Evolutionary conservation across 2,888 invertebrate genomes (phyloP).

Genomic region (Gandaritis pyraliata): DNA sequence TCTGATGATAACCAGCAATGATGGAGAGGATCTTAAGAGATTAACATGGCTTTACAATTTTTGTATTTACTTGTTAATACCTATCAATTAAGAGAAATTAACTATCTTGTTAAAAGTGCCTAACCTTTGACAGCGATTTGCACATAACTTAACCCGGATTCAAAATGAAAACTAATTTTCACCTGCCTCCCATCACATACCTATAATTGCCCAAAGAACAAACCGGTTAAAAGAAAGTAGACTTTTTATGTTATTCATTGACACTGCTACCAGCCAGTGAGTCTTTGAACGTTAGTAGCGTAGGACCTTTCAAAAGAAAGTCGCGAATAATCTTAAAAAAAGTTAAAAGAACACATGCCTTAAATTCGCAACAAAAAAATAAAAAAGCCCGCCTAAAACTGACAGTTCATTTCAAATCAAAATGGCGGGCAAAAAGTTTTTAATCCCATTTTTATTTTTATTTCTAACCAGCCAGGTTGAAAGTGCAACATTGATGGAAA

Average conservation of each 20-base stretch:
- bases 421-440: constrained; percentile 58
- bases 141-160: constrained; percentile 25
- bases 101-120: too few species aligned
- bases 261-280: constrained; percentile 56
- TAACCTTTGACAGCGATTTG: constrained; percentile 2
- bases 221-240: constrained; percentile 68
- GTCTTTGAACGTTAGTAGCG: constrained; percentile 53
- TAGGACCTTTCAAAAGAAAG: constrained; percentile 29
- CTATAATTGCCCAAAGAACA: constrained; percentile 34
- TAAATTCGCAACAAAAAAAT: constrained; percentile 10
- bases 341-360: neutral
- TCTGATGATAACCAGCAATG: too few species aligned
- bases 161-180: constrained; percentile 31
- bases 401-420: constrained; percentile 20
- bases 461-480: constrained; percentile 57
- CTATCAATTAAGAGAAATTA: too few species aligned
- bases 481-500: constrained; percentile 68
- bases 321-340: constrained; percentile 43
- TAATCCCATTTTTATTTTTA: constrained; percentile 49
- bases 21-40: too few species aligned
- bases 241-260: constrained; percentile 45
- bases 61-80: too few species aligned
- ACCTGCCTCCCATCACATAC: constrained; percentile 22
- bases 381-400: neutral
- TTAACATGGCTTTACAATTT: too few species aligned